phyloP scores from a whole-genome alignment of 2,113 vertebrate species.

The Halichoerus grypus region DNA sequence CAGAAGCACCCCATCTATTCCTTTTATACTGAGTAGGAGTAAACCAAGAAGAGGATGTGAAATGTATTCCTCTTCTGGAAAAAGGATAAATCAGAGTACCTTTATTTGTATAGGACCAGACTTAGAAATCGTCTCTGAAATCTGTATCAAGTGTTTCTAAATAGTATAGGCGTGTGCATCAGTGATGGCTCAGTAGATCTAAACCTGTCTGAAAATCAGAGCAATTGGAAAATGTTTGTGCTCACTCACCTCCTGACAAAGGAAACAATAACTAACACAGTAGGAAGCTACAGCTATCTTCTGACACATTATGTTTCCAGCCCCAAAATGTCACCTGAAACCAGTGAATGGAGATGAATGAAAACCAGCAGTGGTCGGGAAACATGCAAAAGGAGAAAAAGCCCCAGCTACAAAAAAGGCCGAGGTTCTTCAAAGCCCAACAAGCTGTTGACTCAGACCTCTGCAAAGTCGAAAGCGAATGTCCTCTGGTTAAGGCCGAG shows the following conservation, averaged over 20 bases:
- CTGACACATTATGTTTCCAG: constrained; percentile 82
- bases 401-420: constrained; percentile 31
- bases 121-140: constrained; percentile 71
- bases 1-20: not conserved
- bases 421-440: constrained; percentile 76
- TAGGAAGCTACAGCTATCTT: constrained; percentile 81
- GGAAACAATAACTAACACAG: constrained; percentile 85
- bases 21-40: constrained; percentile 55
- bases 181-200: constrained; percentile 86
- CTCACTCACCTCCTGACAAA: constrained; percentile 86
- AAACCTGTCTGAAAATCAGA: constrained; percentile 87
- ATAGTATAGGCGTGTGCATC: constrained; percentile 83
- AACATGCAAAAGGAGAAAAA: constrained; percentile 76
- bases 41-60: constrained; percentile 69
- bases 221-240: constrained; percentile 85
- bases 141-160: constrained; percentile 73
- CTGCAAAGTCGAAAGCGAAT: constrained; percentile 43
- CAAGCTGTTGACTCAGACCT: constrained; percentile 71
- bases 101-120: constrained; percentile 65
- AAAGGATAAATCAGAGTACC: constrained; percentile 54
- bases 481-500: constrained; percentile 63
- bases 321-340: constrained; percentile 81
- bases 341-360: constrained; percentile 83
- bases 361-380: constrained; percentile 73
- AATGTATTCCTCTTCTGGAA: constrained; percentile 54